phyloP scores from a whole-genome alignment of 1,140 invertebrate genomes.

The Apis florea region DNA sequence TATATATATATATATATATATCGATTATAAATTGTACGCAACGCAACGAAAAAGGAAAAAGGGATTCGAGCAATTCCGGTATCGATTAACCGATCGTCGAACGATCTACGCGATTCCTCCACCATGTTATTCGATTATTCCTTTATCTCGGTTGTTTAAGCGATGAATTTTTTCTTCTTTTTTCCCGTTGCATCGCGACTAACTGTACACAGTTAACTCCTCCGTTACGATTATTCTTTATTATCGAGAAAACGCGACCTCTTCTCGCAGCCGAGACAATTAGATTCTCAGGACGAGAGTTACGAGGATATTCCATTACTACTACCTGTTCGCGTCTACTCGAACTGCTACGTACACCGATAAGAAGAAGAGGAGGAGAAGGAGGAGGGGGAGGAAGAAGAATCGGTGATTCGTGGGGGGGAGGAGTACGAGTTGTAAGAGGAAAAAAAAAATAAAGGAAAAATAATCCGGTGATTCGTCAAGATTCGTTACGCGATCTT shows the following conservation, averaged over 20 bases:
- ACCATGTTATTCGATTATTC: conserved; percentile 1
- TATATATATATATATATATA: too few relatives aligned
- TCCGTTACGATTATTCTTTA: conserved; percentile 62
- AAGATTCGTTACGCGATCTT: too few relatives aligned
- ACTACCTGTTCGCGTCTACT: conserved; percentile 12
- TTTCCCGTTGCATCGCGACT: conserved; percentile 24
- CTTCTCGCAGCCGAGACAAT: conserved; percentile 48
- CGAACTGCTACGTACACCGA: background rate
- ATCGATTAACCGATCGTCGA: too few relatives aligned
- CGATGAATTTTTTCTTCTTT: conserved; percentile 47
- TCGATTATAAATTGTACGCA: too few relatives aligned
- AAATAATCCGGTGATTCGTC: too few relatives aligned
- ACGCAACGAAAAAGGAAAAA: too few relatives aligned
- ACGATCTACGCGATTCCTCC: too few relatives aligned
- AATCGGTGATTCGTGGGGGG: conserved; percentile 28
- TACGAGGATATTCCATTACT: conserved; percentile 50
- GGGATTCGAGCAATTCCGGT: too few relatives aligned
- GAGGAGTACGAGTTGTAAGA: too few relatives aligned
- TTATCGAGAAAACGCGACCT: conserved; percentile 65
- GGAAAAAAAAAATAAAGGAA: too few relatives aligned
- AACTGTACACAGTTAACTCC: conserved; percentile 55
- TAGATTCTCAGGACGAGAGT: conserved; percentile 61
- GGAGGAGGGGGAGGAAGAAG: background rate
- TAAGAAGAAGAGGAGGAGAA: too few relatives aligned
- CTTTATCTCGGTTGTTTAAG: conserved; percentile 53